A percentile compares a stretch with the other conserved stretches of the same genome.
These are phyloP conservation scores for Ormyrus thymus DNA, from an alignment of 2,888 invertebrate genomes.

Conservation along the genomic window DNA sequence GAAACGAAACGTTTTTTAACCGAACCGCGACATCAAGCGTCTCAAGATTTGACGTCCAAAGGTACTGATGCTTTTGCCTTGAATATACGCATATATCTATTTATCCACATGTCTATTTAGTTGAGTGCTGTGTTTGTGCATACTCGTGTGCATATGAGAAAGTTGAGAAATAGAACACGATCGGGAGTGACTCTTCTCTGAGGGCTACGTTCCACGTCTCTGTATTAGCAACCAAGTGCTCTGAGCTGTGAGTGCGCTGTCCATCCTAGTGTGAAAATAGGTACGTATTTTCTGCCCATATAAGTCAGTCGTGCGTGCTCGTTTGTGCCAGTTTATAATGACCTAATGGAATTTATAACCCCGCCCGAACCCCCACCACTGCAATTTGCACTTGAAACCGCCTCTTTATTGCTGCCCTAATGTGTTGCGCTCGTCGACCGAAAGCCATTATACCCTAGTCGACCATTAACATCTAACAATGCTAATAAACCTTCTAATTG, in stretches of 20 bases:
- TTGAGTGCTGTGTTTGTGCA: slow-evolving; percentile 6
- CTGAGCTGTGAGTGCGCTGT: slow-evolving; percentile 24
- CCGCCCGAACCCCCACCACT: neutral
- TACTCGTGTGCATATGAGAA: neutral
- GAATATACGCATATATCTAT: neutral
- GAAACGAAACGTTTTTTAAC: no score
- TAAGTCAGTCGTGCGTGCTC: slow-evolving; percentile 50
- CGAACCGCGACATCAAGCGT: no score
- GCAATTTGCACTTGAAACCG: slow-evolving; percentile 49
- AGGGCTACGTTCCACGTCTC: slow-evolving; percentile 24
- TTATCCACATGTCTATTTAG: no score
- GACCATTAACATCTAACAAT: slow-evolving; percentile 21
- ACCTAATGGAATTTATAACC: slow-evolving; percentile 39
- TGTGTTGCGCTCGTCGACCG: slow-evolving; percentile 44
- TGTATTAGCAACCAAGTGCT: slow-evolving; percentile 32
- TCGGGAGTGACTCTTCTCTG: slow-evolving; percentile 48
- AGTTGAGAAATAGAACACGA: neutral
- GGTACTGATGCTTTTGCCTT: neutral
- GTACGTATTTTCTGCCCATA: slow-evolving; percentile 51
- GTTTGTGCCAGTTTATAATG: slow-evolving; percentile 52
- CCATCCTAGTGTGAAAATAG: slow-evolving; percentile 45
- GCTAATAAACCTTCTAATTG: slow-evolving; percentile 20
- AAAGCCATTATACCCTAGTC: slow-evolving; percentile 17
- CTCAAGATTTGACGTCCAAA: neutral
- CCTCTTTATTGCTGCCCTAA: slow-evolving; percentile 47